Evolutionary conservation across 53 echinoderm and acorn worm species (phyloP).

Genomic region (Temnopleurus reevesii): DNA sequence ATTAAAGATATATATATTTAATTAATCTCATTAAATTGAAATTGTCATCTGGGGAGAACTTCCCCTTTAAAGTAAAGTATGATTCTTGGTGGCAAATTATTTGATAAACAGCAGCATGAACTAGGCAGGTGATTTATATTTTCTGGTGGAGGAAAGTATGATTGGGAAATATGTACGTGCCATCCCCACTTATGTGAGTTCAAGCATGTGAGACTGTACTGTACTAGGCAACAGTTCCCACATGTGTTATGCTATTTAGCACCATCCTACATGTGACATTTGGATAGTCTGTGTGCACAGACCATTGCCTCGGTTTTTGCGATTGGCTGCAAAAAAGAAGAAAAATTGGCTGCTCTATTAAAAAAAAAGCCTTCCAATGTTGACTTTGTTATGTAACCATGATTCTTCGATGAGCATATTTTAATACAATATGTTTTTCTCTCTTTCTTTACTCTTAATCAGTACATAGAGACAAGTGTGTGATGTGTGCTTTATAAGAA

Average conservation of each 20-base stretch:
- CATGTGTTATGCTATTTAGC: neutral
- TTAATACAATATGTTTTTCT: no score
- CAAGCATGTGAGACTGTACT: constrained; percentile 6
- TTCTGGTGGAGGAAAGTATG: neutral
- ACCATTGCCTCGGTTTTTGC: no score
- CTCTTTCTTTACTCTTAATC: no score
- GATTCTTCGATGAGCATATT: no score
- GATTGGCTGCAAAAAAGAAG: no score
- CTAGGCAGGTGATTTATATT: neutral
- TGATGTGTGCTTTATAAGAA: no score
- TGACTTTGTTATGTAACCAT: no score
- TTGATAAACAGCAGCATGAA: neutral
- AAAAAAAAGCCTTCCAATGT: no score
- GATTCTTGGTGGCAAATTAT: no score
- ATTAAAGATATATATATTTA: neutral
- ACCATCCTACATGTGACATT: neutral
- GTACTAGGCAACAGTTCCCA: neutral
- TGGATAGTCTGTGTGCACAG: no score
- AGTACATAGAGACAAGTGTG: no score
- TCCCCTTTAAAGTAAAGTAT: neutral
- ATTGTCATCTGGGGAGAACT: neutral
- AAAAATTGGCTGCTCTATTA: no score
- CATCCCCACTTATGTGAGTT: neutral
- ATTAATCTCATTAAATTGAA: neutral
- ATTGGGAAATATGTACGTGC: neutral